These are phyloP conservation scores for Teinopalpus imperialis DNA, from an alignment of 2,888 invertebrate species.

Conservation along the genomic window DNA sequence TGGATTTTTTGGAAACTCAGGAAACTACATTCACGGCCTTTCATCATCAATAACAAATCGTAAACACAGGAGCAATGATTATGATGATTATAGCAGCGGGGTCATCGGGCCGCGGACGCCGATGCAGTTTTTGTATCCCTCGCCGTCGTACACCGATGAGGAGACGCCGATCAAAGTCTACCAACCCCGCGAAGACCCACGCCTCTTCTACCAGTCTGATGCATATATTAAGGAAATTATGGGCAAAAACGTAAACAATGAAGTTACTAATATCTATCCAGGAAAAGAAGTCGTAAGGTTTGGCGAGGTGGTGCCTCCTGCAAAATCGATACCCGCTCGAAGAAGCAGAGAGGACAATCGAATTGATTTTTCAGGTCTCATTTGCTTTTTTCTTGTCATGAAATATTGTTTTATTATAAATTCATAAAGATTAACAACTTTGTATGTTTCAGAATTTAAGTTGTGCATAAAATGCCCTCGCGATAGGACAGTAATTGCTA, in stretches of 20 bases:
- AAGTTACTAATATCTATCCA: slow-evolving; percentile 58
- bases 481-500: slow-evolving; percentile 65
- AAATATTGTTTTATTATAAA: no score
- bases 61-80: slow-evolving; percentile 51
- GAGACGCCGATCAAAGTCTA: slow-evolving; percentile 50
- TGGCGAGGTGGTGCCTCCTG: slow-evolving; percentile 34
- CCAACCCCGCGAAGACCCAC: slow-evolving; percentile 68
- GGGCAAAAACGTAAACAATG: slow-evolving; percentile 53
- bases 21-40: slow-evolving; percentile 35
- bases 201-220: slow-evolving; percentile 69
- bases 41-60: slow-evolving; percentile 41
- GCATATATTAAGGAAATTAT: slow-evolving; percentile 63
- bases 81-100: slow-evolving; percentile 65
- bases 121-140: slow-evolving; percentile 44
- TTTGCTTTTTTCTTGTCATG: no score
- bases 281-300: slow-evolving; percentile 56
- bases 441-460: slow-evolving; percentile 37
- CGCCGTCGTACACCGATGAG: slow-evolving; percentile 43
- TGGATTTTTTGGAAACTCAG: slow-evolving; percentile 25
- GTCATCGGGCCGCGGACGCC: slow-evolving; percentile 45
- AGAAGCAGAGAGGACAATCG: slow-evolving; percentile 39
- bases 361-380: slow-evolving; percentile 26
- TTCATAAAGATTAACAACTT: neutral
- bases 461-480: slow-evolving; percentile 67
- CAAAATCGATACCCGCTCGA: slow-evolving; percentile 26